phyloP scores from a whole-genome alignment of 2,797 vertebrate species.

The Pangasius djambal region DNA sequence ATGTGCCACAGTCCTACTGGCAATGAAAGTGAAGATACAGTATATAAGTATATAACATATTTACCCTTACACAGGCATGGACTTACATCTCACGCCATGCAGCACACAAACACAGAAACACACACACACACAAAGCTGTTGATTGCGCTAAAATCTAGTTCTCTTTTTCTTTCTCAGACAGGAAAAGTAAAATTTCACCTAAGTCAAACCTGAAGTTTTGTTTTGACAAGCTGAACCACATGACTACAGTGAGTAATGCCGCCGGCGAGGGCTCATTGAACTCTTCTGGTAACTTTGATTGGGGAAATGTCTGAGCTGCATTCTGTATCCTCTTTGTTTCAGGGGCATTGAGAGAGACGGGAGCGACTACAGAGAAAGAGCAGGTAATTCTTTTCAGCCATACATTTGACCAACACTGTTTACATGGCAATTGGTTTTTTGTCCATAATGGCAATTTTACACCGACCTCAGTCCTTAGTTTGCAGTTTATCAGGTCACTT shows the following conservation, averaged over 20 bases:
- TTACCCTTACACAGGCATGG: neutral
- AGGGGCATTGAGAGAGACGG: constrained; percentile 57
- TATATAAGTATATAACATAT: neutral
- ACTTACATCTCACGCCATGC: neutral
- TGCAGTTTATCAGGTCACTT: neutral
- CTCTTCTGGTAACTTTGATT: neutral
- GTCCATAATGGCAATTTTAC: too few species aligned
- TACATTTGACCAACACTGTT: neutral
- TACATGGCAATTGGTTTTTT: neutral
- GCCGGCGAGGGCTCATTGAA: neutral
- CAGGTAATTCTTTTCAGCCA: constrained; percentile 41
- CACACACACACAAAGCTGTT: neutral
- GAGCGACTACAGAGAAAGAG: constrained; percentile 27
- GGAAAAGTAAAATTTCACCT: constrained; percentile 90
- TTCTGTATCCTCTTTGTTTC: constrained; percentile 36
- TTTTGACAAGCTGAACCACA: constrained; percentile 94
- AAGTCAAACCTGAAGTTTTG: constrained; percentile 96
- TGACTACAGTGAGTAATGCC: constrained; percentile 75
- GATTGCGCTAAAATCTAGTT: neutral
- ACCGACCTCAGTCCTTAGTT: neutral
- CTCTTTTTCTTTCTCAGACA: constrained; percentile 67
- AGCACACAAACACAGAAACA: neutral
- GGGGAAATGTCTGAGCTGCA: neutral
- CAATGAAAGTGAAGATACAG: constrained; percentile 56
- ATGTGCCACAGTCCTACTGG: constrained; percentile 94